Conservation (phyloP, 2,113 vertebrate genomes). For the Neogale vison region DNA sequence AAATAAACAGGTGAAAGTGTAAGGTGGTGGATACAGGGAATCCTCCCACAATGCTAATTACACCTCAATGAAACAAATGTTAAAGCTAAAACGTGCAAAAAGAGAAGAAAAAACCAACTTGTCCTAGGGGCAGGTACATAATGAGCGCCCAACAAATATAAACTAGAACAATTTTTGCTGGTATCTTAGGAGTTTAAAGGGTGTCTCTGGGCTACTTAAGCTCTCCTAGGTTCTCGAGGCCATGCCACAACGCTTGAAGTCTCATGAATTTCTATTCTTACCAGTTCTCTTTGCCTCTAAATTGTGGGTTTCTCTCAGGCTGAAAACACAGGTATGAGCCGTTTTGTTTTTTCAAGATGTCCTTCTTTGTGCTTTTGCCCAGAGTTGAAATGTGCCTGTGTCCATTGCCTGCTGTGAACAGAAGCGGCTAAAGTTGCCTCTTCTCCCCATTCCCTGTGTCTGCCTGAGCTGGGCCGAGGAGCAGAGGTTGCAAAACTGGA, state of each 20-base stretch:
- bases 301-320: background rate
- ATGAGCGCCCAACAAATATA: background rate
- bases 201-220: background rate
- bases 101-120: background rate
- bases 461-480: background rate
- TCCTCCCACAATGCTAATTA: background rate
- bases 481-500: background rate
- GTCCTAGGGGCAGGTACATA: background rate
- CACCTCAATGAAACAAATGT: background rate
- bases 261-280: background rate
- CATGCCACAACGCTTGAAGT: background rate
- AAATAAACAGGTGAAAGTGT: background rate
- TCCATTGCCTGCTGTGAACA: background rate
- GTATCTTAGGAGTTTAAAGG: background rate
- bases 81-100: background rate
- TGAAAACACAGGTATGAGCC: background rate
- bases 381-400: background rate
- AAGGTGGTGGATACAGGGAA: background rate
- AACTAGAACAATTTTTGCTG: background rate
- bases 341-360: background rate
- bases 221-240: background rate
- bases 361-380: background rate
- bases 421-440: background rate
- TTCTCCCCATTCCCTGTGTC: too few species aligned
- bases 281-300: background rate